Percentiles rank a stretch among this genome's conserved stretches.
phyloP scores from a whole-genome alignment of 2,888 invertebrate genomes.

The Morpho helenor region DNA sequence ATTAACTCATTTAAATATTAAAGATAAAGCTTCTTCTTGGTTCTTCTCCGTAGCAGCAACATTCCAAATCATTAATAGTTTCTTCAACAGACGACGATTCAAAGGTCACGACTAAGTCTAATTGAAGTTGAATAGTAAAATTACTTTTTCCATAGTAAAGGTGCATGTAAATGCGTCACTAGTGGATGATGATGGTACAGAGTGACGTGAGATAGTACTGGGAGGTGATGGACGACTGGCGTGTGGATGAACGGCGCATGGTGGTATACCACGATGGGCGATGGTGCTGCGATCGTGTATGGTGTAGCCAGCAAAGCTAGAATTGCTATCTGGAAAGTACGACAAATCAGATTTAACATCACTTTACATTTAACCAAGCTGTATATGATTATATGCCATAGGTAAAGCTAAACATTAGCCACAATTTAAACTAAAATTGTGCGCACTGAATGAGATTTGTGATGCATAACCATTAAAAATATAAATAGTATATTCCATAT shows the following conservation, averaged over 20 bases:
- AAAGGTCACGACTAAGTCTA: not conserved
- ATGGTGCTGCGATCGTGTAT: constrained; percentile 37
- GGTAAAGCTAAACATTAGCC: too few species aligned
- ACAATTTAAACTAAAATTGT: too few species aligned
- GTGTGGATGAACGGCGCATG: constrained; percentile 42
- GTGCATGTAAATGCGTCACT: constrained; percentile 30
- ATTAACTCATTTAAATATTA: too few species aligned
- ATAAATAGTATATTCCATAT: too few species aligned
- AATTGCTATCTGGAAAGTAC: constrained; percentile 1
- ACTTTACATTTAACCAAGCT: too few species aligned
- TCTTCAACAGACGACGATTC: too few species aligned
- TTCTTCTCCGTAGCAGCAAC: too few species aligned
- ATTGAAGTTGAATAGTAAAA: not conserved
- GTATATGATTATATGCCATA: too few species aligned
- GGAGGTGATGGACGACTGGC: constrained; percentile 46
- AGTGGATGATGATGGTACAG: constrained; percentile 32
- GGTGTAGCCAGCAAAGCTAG: constrained; percentile 35
- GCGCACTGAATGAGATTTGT: too few species aligned
- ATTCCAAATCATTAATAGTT: too few species aligned
- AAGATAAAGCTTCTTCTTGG: too few species aligned
- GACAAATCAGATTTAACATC: not conserved
- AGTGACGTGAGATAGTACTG: constrained; percentile 37
- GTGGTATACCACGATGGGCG: constrained; percentile 39
- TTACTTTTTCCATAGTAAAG: constrained; percentile 23
- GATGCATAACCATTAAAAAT: too few species aligned